phyloP scores from a whole-genome alignment of 2,113 vertebrate species.

The Sakesphorus luctuosus region DNA sequence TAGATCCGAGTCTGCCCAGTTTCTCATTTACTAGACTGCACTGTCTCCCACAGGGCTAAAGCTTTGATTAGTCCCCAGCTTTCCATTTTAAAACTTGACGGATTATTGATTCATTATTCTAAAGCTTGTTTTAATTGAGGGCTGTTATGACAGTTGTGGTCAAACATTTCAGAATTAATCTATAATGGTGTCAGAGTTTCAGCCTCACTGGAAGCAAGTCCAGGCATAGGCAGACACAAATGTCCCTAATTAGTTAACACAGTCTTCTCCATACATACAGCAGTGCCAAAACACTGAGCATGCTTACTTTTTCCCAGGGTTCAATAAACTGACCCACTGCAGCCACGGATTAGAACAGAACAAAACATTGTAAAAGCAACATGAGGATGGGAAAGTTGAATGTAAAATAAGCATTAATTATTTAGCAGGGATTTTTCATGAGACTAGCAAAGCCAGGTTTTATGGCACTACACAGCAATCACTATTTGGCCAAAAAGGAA shows the following conservation, averaged over 20 bases:
- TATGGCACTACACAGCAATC: neutral
- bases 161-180: constrained; percentile 24
- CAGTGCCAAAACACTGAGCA: neutral
- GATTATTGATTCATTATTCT: constrained; percentile 51
- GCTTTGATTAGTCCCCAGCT: neutral
- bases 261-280: neutral
- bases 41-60: neutral
- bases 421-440: neutral
- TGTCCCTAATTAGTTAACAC: neutral
- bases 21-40: neutral
- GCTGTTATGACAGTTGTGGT: constrained; percentile 1
- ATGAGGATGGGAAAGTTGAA: neutral
- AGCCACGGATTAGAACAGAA: neutral
- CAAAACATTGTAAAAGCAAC: neutral
- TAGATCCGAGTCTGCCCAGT: neutral
- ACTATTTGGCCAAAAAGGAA: neutral
- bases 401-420: neutral
- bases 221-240: neutral
- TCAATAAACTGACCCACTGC: neutral
- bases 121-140: constrained; percentile 34
- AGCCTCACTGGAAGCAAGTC: neutral
- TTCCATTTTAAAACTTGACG: constrained; percentile 24
- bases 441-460: neutral
- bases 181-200: constrained; percentile 17
- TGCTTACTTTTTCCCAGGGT: neutral